A percentile compares a stretch with the other conserved stretches of the same genome.
phyloP scores from a whole-genome alignment of 2,888 invertebrate species.

The Clanis bilineata region DNA sequence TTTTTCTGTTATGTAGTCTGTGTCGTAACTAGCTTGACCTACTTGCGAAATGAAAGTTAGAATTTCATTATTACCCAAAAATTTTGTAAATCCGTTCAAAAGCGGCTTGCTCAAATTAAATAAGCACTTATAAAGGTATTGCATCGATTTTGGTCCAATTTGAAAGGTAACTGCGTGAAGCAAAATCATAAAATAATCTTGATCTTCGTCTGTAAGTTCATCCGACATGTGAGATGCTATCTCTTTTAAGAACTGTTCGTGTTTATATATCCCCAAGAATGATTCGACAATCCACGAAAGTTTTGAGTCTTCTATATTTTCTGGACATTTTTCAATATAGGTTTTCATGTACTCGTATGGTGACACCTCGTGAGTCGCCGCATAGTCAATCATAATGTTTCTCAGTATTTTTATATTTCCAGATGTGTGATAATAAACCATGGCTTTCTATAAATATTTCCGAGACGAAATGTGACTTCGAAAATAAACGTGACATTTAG shows the following conservation, averaged over 20 bases:
- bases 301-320: conserved; percentile 55
- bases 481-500: conserved; percentile 47
- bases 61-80: conserved; percentile 69
- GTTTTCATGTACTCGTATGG: conserved; percentile 67
- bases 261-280: conserved; percentile 64
- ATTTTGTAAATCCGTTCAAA: conserved; percentile 58
- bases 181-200: conserved; percentile 60
- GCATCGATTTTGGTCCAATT: conserved; percentile 53
- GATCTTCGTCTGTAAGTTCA: conserved; percentile 56
- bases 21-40: conserved; percentile 74
- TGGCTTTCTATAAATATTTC: conserved; percentile 28
- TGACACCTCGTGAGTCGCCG: conserved; percentile 46
- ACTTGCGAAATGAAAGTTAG: conserved; percentile 68
- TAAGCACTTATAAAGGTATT: conserved; percentile 63
- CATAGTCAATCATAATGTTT: conserved; percentile 60
- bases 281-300: conserved; percentile 67
- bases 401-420: conserved; percentile 63
- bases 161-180: conserved; percentile 62
- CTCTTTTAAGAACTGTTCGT: conserved; percentile 52
- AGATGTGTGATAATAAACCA: conserved; percentile 73
- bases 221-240: conserved; percentile 50
- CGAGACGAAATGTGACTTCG: conserved; percentile 32
- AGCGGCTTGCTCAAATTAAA: conserved; percentile 69
- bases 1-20: conserved; percentile 71
- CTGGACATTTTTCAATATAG: conserved; percentile 66